Evolutionary conservation across 2,888 invertebrate species (phyloP).

Genomic region (Hydroisotoma schaefferi): DNA sequence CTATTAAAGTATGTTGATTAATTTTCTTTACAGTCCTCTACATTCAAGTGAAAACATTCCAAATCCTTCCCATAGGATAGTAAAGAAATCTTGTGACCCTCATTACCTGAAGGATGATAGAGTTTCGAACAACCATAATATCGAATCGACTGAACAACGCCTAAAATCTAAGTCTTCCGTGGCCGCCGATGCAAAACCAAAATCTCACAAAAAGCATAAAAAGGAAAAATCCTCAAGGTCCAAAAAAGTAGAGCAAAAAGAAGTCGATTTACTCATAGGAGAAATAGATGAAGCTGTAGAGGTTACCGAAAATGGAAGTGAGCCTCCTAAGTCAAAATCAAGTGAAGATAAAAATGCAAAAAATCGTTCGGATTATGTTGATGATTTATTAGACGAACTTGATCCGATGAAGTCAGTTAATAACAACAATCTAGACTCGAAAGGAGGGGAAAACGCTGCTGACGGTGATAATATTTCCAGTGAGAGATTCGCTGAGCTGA

Average conservation of each 20-base stretch:
- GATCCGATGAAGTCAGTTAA: conserved; percentile 9
- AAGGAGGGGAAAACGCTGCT: background rate
- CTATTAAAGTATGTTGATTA: background rate
- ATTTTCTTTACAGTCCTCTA: conserved; percentile 38
- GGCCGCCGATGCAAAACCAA: conserved; percentile 34
- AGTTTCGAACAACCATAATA: conserved; percentile 10
- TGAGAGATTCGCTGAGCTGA: conserved; percentile 17
- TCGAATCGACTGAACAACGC: conserved; percentile 6
- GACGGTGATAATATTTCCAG: background rate
- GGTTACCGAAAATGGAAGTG: conserved; percentile 23
- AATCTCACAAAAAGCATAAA: conserved; percentile 37
- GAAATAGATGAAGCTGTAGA: conserved; percentile 1
- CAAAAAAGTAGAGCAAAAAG: conserved; percentile 24
- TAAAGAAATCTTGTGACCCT: conserved; percentile 35
- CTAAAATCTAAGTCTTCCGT: conserved; percentile 36
- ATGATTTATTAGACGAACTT: conserved; percentile 20
- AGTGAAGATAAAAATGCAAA: conserved; percentile 13
- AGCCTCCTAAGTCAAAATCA: background rate
- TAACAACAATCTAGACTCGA: background rate
- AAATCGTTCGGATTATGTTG: conserved; percentile 18
- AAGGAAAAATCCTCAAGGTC: conserved; percentile 33
- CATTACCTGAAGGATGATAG: conserved; percentile 29
- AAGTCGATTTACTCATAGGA: conserved; percentile 43
- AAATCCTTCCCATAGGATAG: conserved; percentile 29
- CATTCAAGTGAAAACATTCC: conserved; percentile 39